Conservation (phyloP, 2,797 vertebrate genomes). For the Pelochelys cantorii region DNA sequence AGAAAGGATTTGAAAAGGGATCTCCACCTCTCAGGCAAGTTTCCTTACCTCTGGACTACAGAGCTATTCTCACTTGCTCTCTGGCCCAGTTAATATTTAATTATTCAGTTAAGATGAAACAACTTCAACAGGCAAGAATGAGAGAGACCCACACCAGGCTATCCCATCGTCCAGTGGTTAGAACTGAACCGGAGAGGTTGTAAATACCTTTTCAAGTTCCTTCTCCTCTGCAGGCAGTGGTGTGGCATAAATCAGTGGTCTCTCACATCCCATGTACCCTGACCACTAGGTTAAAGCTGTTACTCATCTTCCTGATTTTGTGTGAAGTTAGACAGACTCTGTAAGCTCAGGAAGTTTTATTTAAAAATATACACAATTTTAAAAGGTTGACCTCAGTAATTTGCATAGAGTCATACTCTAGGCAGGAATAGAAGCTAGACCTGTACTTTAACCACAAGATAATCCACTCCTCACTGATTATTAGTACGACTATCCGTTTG, state of each 20-base stretch:
- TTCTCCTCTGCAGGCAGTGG: not conserved
- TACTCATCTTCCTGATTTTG: not conserved
- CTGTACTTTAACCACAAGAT: not conserved
- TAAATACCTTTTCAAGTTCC: not conserved
- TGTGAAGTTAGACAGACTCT: not conserved
- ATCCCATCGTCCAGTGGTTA: no score
- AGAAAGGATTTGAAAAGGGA: no score
- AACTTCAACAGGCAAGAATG: no score
- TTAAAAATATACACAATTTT: not conserved
- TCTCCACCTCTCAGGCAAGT: no score
- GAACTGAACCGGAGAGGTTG: no score
- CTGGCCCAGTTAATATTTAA: no score
- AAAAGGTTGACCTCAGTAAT: conserved; percentile 6
- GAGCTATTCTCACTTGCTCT: no score
- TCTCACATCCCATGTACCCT: not conserved
- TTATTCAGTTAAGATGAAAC: no score
- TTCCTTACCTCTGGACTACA: no score
- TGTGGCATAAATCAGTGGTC: not conserved
- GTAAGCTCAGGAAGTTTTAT: no score
- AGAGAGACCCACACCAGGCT: no score
- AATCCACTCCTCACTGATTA: not conserved
- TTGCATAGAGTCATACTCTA: not conserved
- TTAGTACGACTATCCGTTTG: not conserved
- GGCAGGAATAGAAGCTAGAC: not conserved
- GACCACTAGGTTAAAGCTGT: not conserved